Evolutionary conservation across 2,888 invertebrate species (phyloP), one percentile per base, ranked within the genome.

Genomic region (Oxyteleia sp.): DNA sequence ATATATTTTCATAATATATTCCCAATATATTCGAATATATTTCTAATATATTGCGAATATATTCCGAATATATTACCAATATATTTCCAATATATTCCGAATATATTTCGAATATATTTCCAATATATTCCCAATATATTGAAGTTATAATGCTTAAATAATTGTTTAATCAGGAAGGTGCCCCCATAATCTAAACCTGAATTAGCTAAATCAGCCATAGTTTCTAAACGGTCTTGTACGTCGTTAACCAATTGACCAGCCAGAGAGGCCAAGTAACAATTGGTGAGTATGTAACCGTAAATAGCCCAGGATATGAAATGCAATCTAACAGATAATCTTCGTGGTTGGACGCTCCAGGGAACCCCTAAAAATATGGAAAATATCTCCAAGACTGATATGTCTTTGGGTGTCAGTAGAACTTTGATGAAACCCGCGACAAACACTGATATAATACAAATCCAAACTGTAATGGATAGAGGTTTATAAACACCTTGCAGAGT

Each of bases 211-310:
- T 92, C 88, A 1, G 66, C 32, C 32, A 88, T 85, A 1, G 88
- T 88, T 0, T 88, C 84, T 1, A 92, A 85, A 41, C 88, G 87
- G 0, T 41, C 0, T 1, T 82, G 68, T 0, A 88, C 75, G 2
- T 74, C 81, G 1, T 87, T 84, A 45, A 91, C 84, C 38, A 92
- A 64, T 61, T 89, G 89, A 3, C 90, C 90, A 0, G 92, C 89
- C 32, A 92, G 38, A 0, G 92, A 88, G 1, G 88, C 91, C n/a
- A 92, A 66, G 78, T 92, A 92, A 3, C 87, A 78, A 38, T 92
- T 91, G 0, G 88, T 86, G 8, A 92, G 63, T 3, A 92, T 76
- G 29, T 89, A 88, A 0, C 92, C 90, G 23, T 89, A 91, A 0
- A 92, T 61, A 0, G 84, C 80, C 90, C 91, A 92, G 1, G 89